Base-by-base conservation (phyloP, 1,140 invertebrate species). In the Drosophila kanapiae region DNA sequence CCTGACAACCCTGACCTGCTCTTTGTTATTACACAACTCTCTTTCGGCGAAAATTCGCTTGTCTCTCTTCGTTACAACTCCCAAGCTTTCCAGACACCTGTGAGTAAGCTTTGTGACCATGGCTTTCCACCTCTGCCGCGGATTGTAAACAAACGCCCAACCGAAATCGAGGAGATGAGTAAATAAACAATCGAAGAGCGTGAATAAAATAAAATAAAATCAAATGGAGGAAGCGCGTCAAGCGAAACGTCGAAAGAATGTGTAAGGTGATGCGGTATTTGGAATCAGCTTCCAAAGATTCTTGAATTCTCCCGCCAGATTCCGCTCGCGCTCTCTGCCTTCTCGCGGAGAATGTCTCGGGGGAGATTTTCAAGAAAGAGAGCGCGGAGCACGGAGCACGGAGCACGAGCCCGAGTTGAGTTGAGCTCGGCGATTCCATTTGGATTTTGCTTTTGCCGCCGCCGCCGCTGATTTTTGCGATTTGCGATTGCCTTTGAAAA, bases 181-280 rank as follows among this genome's bases (percentile, higher is more conserved):
- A 88, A 83, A 83, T 87, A 87, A 87, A 87, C 84, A 87, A 48
- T 67, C 56, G 16, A 18, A 37, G 56, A 57, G 40, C 40, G 31
- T 16, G 47, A 72, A 59, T 71, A 72, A 72, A 71, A 59, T 71
- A 53, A 64, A 72, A 70, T 56, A 65, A 54, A 65, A 72, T 23
- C 18, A 18, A 5, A n/a, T 71, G 53, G 72, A 48, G 85, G 84
- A 88, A 84, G 69, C 69, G 68, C 84, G 64, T 86, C 63, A 77
- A 87, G 43, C 53, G 35, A 14, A 64, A 57, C 16, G 42, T 14
- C 14, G 27, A 35, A 45, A 54, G 49, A 62, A 54, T 43, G 45
- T 53, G 60, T 35, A 33, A 45, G 38, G 62, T 62, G 62, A 68
- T 53, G 38, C 23, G 47, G 18, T 68, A 54, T 45, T 53, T 45